These are phyloP conservation scores for Carterocephalus palaemon DNA, from an alignment of 2,888 invertebrate species.

Conservation along the genomic window DNA sequence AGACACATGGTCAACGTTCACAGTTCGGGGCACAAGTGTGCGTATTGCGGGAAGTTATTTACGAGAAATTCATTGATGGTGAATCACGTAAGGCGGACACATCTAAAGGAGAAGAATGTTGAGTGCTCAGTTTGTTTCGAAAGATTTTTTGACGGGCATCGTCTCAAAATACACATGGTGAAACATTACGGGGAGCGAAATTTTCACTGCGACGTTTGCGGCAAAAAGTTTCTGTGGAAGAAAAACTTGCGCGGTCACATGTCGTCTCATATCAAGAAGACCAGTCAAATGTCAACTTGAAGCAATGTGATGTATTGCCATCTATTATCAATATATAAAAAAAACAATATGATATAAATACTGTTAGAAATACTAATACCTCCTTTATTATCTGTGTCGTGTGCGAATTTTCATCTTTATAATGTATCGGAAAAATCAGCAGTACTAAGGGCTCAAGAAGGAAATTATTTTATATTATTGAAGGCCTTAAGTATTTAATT, in stretches of 20 bases:
- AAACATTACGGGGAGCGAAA: conserved; percentile 71
- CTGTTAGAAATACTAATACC: too few relatives aligned
- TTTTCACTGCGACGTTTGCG: conserved; percentile 78
- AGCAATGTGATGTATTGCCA: not conserved
- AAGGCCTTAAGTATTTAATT: too few relatives aligned
- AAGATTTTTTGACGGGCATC: conserved; percentile 52
- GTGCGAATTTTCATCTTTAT: too few relatives aligned
- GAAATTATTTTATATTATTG: too few relatives aligned
- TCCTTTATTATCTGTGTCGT: too few relatives aligned
- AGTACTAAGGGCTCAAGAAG: too few relatives aligned
- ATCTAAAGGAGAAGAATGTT: conserved; percentile 61
- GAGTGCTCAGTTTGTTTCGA: conserved; percentile 55
- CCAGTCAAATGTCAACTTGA: conserved; percentile 13
- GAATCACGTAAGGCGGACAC: conserved; percentile 54
- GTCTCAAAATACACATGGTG: conserved; percentile 64
- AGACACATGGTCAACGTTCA: conserved; percentile 52
- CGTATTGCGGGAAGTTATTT: conserved; percentile 52
- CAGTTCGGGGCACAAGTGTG: conserved; percentile 53
- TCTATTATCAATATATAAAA: too few relatives aligned
- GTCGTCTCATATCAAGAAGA: conserved; percentile 46
- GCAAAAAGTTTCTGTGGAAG: conserved; percentile 77
- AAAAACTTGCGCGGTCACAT: conserved; percentile 79
- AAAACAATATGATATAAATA: too few relatives aligned
- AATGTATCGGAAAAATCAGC: too few relatives aligned
- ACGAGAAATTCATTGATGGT: conserved; percentile 56